A percentile compares a stretch with the other conserved stretches of the same genome.
Evolutionary conservation across 2,113 vertebrate species (phyloP).

Genomic region (Sinocyclocheilus grahami): DNA sequence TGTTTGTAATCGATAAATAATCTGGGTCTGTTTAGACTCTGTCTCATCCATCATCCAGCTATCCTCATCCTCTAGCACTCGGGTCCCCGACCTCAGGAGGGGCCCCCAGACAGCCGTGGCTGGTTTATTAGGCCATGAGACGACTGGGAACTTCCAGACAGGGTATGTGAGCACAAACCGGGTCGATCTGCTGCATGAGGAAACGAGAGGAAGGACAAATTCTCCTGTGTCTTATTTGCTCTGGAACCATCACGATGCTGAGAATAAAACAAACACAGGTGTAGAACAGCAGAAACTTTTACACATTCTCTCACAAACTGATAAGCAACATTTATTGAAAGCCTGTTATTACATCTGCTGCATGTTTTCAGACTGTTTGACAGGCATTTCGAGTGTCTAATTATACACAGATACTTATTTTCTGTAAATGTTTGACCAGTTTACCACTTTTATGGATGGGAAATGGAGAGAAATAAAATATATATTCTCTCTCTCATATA

Average conservation of each 20-base stretch:
- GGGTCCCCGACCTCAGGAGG: conserved; percentile 51
- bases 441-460: neutral
- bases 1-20: conserved; percentile 75
- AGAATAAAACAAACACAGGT: neutral
- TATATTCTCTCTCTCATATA: neutral
- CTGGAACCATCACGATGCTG: neutral
- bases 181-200: neutral
- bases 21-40: conserved; percentile 64
- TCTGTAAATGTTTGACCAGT: neutral
- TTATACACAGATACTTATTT: neutral
- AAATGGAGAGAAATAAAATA: neutral
- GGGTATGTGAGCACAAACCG: conserved; percentile 1
- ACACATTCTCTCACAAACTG: neutral
- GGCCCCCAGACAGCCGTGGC: conserved; percentile 17
- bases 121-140: conserved; percentile 34
- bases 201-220: neutral
- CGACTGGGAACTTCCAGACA: conserved; percentile 19
- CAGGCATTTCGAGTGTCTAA: neutral
- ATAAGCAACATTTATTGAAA: neutral
- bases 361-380: neutral
- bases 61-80: conserved; percentile 55
- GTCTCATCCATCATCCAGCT: conserved; percentile 64
- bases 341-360: neutral
- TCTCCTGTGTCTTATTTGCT: neutral
- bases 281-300: neutral